Base-by-base conservation (phyloP, 2,888 invertebrate species). In the Oxyscelio sp. region DNA sequence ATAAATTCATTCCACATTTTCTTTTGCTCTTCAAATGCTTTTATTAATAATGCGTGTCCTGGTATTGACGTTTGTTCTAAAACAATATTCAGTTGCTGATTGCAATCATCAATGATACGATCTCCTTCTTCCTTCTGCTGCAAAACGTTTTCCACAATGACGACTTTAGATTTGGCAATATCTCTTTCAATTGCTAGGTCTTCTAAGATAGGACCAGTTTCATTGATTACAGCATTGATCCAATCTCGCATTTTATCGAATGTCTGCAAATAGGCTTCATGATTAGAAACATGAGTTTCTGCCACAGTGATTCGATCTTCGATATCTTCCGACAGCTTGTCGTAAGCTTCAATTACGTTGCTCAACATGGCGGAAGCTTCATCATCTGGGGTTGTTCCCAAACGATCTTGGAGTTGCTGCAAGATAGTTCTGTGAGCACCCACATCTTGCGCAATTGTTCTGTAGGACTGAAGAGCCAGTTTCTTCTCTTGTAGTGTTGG, bases 401-500 rank as follows among this genome's bases (percentile, higher is more conserved):
- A 96, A 94, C 98, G 97, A 15, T 97, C 97, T 87, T 97, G 96
- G 4, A 99, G 94, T 90, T 98, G 98, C 86, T 97, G 96, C 24
- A 99, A 94, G 87, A 98, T 97, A 78, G 96, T 97, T 91, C 97
- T 97, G 91, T 99, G 98, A 48, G 98, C 95, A 50, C 96, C 96
- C 8, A 99, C 97, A 93, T 99, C 99, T 94, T 98, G 98, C 38
- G 97, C 95, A 45, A 98, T 95, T 0, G 96, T 96, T 93, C 97
- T 97, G 90, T 97, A 97, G 50, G 96, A 96, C 90, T 98, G 98
- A 1, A 98, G 95, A 40, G 97, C 97, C 22, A 97, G 96, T 94
- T 98, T 98, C 94, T 99, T 99, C 89, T 99, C 98, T 1, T 97
- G 97, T 59, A 99, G 95, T 0, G 97, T 97, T 0, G 98, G 96